Conservation (phyloP, 2,113 vertebrate species). For the Mustela nigripes region DNA sequence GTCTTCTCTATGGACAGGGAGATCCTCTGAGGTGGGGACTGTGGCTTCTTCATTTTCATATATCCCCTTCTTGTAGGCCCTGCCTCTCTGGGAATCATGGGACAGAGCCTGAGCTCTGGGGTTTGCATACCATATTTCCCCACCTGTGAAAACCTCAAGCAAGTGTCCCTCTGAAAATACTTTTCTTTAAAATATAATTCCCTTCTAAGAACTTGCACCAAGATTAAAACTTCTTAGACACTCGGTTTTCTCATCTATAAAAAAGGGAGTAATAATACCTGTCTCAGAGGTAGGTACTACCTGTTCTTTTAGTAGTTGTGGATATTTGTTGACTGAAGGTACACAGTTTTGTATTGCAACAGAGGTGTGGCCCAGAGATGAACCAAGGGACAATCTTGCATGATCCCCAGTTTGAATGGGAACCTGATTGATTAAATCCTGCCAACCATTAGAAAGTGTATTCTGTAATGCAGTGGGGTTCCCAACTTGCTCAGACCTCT, state of each 20-base stretch:
- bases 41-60: background rate
- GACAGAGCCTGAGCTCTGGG: background rate
- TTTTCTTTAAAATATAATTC: conserved; percentile 41
- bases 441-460: background rate
- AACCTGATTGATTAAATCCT: background rate
- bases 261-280: background rate
- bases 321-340: background rate
- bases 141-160: background rate
- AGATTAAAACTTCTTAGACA: background rate
- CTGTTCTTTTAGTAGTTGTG: background rate
- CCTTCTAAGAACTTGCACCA: background rate
- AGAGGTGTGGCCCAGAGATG: background rate
- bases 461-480: background rate
- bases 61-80: no score
- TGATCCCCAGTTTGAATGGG: background rate
- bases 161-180: background rate
- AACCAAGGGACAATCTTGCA: background rate
- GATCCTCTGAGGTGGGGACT: background rate
- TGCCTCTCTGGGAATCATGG: background rate
- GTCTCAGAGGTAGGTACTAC: background rate
- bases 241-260: background rate
- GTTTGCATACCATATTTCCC: background rate
- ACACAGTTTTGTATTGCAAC: background rate
- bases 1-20: background rate
- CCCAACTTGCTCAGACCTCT: background rate